Evolutionary conservation across 2,888 invertebrate genomes (phyloP).

Genomic region (Agapostemon virescens): DNA sequence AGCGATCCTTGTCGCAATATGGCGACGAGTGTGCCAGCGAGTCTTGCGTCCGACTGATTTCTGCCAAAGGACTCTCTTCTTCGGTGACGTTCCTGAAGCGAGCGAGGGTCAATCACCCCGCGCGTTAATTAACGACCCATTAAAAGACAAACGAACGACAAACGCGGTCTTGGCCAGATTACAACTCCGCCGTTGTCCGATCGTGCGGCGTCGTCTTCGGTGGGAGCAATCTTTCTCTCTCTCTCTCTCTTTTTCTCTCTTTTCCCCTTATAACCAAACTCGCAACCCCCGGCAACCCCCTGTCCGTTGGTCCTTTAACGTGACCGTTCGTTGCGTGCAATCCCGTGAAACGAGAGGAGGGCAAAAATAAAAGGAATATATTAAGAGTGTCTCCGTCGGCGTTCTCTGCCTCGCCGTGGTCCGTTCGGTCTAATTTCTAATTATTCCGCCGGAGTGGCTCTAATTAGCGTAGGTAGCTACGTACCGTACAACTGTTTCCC

Average conservation of each 20-base stretch:
- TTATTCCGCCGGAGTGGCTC: conserved; percentile 73
- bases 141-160: conserved; percentile 35
- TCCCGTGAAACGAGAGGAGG: conserved; percentile 49
- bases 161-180: conserved; percentile 36
- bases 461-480: conserved; percentile 71
- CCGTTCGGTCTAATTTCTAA: conserved; percentile 73
- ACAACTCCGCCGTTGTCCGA: conserved; percentile 25
- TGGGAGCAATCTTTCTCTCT: not conserved
- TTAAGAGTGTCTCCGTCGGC: conserved; percentile 59
- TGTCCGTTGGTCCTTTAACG: conserved; percentile 33
- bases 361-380: conserved; percentile 60
- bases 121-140: conserved; percentile 43
- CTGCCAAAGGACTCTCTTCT: conserved; percentile 1
- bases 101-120: not conserved
- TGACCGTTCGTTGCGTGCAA: conserved; percentile 49
- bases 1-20: not conserved
- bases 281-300: not conserved
- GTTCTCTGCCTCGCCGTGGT: conserved; percentile 41
- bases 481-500: conserved; percentile 55
- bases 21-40: no score
- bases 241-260: not conserved
- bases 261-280: not conserved
- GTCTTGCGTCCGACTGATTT: not conserved
- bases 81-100: not conserved
- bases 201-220: conserved; percentile 30